phyloP scores from a whole-genome alignment of 1,140 invertebrate species.

The Solen grandis region DNA sequence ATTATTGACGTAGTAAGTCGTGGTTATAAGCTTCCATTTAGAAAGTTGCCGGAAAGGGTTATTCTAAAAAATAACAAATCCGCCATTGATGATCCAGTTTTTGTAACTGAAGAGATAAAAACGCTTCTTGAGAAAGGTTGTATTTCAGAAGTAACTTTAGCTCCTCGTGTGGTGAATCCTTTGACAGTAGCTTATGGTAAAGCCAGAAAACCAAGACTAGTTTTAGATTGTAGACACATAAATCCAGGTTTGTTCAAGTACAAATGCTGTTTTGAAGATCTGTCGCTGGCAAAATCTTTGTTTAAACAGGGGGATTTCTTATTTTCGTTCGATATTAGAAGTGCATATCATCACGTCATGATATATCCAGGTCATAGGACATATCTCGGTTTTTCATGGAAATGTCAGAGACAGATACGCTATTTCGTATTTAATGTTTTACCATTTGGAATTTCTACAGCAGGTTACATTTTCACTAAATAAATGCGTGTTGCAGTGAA shows the following conservation, averaged over 20 bases:
- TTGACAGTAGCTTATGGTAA: neutral
- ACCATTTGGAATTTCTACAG: slow-evolving; percentile 46
- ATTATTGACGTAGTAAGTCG: neutral
- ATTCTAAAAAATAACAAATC: too few relatives aligned
- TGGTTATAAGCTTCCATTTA: slow-evolving; percentile 21
- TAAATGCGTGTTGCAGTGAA: slow-evolving; percentile 29
- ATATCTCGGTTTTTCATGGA: slow-evolving; percentile 15
- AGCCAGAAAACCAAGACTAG: neutral
- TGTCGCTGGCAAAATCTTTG: neutral
- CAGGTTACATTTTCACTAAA: slow-evolving; percentile 57
- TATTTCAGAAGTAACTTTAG: too few relatives aligned
- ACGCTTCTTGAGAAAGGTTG: too few relatives aligned
- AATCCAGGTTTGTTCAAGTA: neutral
- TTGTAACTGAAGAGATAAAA: too few relatives aligned
- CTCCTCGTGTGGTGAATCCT: too few relatives aligned
- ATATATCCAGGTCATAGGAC: slow-evolving; percentile 12
- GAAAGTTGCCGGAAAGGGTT: neutral
- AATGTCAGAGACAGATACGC: slow-evolving; percentile 36
- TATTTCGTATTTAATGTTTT: too few relatives aligned
- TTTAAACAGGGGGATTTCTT: neutral
- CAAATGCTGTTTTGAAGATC: slow-evolving; percentile 7
- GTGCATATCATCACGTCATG: slow-evolving; percentile 6
- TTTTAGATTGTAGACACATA: too few relatives aligned
- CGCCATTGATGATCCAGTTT: too few relatives aligned
- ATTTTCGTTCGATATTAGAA: neutral